These are phyloP conservation scores for Calameuta pallipes DNA, from an alignment of 2,888 invertebrate genomes.

Conservation along the genomic window DNA sequence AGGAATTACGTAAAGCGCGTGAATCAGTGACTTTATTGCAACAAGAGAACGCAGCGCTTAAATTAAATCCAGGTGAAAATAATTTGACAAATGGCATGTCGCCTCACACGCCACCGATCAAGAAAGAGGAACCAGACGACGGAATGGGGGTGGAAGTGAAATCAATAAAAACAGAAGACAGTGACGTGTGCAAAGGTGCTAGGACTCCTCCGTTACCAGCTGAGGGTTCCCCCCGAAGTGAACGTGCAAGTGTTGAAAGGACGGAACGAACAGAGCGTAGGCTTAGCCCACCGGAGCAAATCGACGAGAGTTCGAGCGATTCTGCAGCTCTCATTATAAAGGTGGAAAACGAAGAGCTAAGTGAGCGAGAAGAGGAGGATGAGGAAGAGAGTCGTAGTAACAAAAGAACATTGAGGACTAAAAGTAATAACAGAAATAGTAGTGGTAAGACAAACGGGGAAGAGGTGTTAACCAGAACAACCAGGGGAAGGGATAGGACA, in stretches of 20 bases:
- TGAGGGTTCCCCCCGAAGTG: slow-evolving; percentile 41
- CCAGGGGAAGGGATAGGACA: slow-evolving; percentile 61
- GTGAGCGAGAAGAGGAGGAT: slow-evolving; percentile 60
- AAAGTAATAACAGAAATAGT: slow-evolving; percentile 53
- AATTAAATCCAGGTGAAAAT: slow-evolving; percentile 46
- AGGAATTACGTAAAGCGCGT: slow-evolving; percentile 88
- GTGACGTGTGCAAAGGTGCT: slow-evolving; percentile 57
- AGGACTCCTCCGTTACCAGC: slow-evolving; percentile 56
- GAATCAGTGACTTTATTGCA: slow-evolving; percentile 76
- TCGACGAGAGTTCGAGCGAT: slow-evolving; percentile 64
- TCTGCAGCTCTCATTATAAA: slow-evolving; percentile 65
- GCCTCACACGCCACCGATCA: slow-evolving; percentile 58
- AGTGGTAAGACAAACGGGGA: slow-evolving; percentile 61
- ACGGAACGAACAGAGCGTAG: slow-evolving; percentile 39
- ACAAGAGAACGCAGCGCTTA: slow-evolving; percentile 68
- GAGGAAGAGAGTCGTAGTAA: slow-evolving; percentile 41
- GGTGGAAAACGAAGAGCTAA: slow-evolving; percentile 63
- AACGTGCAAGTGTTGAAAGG: slow-evolving; percentile 47
- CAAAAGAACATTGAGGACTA: slow-evolving; percentile 53
- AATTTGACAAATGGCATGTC: slow-evolving; percentile 59
- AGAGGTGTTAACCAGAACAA: slow-evolving; percentile 55
- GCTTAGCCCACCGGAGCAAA: slow-evolving; percentile 50
- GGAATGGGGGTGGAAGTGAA: slow-evolving; percentile 29
- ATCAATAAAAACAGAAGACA: slow-evolving; percentile 38
- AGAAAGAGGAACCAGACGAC: slow-evolving; percentile 48